These are phyloP conservation scores for Lipotes vexillifer DNA, from an alignment of 2,113 vertebrate genomes.

Conservation along the genomic window DNA sequence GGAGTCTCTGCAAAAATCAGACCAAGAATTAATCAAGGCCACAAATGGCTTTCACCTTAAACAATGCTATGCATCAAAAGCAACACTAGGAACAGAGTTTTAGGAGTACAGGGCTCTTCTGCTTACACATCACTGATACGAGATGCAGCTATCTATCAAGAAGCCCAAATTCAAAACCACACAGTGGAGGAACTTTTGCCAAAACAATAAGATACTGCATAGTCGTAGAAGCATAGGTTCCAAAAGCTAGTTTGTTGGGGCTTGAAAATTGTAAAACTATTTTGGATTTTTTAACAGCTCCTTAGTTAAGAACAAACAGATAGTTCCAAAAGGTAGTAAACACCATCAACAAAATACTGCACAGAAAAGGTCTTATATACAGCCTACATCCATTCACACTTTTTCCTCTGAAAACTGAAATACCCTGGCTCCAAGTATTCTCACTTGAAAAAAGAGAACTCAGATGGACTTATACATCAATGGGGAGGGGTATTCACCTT, in stretches of 20 bases:
- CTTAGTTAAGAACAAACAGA: background rate
- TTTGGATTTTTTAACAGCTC: background rate
- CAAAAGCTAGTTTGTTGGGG: background rate
- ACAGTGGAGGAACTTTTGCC: background rate
- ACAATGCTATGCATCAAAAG: background rate
- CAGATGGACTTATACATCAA: background rate
- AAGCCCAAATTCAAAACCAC: background rate
- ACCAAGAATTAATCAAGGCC: background rate
- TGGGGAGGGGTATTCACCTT: background rate
- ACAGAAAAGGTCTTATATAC: background rate
- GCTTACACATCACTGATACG: background rate
- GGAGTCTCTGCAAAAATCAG: background rate
- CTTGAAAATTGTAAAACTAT: background rate
- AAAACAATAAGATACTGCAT: background rate
- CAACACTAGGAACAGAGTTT: background rate
- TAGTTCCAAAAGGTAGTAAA: background rate
- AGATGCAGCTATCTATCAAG: background rate
- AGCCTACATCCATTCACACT: background rate
- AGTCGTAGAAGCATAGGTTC: background rate
- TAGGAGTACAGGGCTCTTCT: background rate
- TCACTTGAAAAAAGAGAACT: background rate
- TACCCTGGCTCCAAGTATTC: background rate
- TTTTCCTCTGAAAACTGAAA: background rate
- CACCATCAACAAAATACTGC: background rate
- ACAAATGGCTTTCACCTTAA: background rate